Conservation (phyloP, 2,888 invertebrate species). For the Rugalucina vietnamica region DNA sequence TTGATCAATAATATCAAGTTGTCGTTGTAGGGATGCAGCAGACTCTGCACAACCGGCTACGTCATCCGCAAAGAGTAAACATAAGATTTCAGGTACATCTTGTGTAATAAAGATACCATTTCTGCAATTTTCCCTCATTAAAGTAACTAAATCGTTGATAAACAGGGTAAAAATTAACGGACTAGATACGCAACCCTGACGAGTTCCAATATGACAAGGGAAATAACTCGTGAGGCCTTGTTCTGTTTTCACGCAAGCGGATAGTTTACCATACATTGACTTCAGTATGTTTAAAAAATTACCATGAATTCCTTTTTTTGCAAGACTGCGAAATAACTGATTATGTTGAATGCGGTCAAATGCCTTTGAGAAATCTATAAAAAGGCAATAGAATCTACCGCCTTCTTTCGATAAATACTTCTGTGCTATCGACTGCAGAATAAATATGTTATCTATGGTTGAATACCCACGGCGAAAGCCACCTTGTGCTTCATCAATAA, state of each 20-base stretch:
- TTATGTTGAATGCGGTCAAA: conserved; percentile 15
- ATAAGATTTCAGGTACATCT: too few species aligned
- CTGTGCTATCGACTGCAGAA: conserved; percentile 2
- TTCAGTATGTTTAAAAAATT: neutral
- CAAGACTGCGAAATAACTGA: conserved; percentile 18
- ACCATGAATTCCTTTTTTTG: conserved; percentile 12
- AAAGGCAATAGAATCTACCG: conserved; percentile 20
- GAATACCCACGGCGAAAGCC: conserved; percentile 32
- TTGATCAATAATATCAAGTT: too few species aligned
- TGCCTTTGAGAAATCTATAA: conserved; percentile 24
- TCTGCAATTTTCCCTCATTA: neutral
- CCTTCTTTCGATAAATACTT: conserved; percentile 10
- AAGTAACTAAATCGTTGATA: neutral
- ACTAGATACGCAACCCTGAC: conserved; percentile 6
- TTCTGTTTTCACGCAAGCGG: neutral
- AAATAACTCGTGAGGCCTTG: conserved; percentile 9
- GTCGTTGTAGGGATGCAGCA: too few species aligned
- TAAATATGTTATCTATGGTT: conserved; percentile 18
- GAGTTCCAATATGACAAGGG: conserved; percentile 15
- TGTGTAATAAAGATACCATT: too few species aligned
- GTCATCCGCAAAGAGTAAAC: too few species aligned
- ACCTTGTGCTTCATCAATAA: conserved; percentile 25
- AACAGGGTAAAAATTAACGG: neutral
- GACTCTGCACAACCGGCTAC: too few species aligned
- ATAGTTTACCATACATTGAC: conserved; percentile 15